These are phyloP conservation scores for Corvus hawaiiensis DNA, from an alignment of 2,113 vertebrate genomes.

Conservation along the genomic window DNA sequence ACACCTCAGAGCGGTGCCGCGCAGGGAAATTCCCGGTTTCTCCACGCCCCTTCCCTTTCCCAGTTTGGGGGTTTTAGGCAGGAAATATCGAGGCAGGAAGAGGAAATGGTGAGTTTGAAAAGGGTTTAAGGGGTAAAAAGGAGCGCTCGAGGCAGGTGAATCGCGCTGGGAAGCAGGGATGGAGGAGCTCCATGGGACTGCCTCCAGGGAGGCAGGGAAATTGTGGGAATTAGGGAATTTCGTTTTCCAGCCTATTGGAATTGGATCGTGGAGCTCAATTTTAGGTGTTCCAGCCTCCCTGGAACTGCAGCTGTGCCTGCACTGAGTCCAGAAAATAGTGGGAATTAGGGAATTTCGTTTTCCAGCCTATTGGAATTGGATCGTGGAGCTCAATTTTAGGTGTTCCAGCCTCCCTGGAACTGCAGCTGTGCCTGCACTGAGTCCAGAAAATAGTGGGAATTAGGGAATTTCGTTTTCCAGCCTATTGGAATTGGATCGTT, in stretches of 20 bases:
- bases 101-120: background rate
- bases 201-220: background rate
- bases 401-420: too few species aligned
- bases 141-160: rapidly evolving
- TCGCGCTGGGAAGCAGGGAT: rapidly evolving
- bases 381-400: too few species aligned
- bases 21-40: background rate
- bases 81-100: background rate
- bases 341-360: too few species aligned
- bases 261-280: background rate
- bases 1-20: rapidly evolving
- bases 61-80: background rate
- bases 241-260: too few species aligned
- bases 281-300: background rate
- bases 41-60: background rate
- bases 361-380: background rate
- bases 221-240: rapidly evolving
- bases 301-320: background rate
- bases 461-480: background rate
- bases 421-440: background rate
- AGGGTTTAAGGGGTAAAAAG: background rate
- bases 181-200: background rate
- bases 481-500: background rate
- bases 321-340: too few species aligned
- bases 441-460: background rate